A percentile compares a stretch with the other conserved stretches of the same genome.
Conservation (phyloP, 2,888 invertebrate species). For the Glyphotaelius pellucidus region DNA sequence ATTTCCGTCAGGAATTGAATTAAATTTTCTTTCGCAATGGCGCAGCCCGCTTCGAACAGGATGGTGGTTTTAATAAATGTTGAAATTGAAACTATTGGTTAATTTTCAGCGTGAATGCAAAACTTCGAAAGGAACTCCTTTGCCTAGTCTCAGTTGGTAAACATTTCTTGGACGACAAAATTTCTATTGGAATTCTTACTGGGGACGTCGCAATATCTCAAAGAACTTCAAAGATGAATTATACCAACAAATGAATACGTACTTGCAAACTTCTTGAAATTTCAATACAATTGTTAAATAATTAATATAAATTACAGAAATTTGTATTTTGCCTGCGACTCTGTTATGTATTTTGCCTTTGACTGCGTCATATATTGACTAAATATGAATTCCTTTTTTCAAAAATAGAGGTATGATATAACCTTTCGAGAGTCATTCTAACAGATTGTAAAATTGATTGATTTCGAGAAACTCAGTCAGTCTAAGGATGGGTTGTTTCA, state of each 20-base stretch:
- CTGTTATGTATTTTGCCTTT: neutral
- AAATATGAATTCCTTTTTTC: neutral
- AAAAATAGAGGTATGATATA: too few relatives aligned
- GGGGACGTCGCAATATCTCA: neutral
- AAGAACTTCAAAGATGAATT: neutral
- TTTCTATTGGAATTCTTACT: slow-evolving; percentile 49
- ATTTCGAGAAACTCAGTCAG: neutral
- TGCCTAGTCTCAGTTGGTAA: slow-evolving; percentile 38
- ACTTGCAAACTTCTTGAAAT: neutral
- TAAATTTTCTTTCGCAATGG: slow-evolving; percentile 39
- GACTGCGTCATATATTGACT: neutral
- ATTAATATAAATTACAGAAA: neutral
- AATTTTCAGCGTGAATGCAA: slow-evolving; percentile 56
- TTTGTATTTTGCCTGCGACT: neutral
- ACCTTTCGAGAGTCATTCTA: neutral
- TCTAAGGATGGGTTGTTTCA: too few relatives aligned
- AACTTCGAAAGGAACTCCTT: slow-evolving; percentile 53
- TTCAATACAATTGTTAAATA: neutral
- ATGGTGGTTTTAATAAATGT: slow-evolving; percentile 61
- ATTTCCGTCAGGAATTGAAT: slow-evolving; percentile 41
- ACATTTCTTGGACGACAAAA: slow-evolving; percentile 52
- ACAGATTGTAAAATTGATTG: neutral
- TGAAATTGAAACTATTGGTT: slow-evolving; percentile 58
- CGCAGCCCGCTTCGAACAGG: slow-evolving; percentile 43
- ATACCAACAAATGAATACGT: neutral